Base-by-base conservation (phyloP, 2,113 vertebrate species). In the Chrysemys picta region DNA sequence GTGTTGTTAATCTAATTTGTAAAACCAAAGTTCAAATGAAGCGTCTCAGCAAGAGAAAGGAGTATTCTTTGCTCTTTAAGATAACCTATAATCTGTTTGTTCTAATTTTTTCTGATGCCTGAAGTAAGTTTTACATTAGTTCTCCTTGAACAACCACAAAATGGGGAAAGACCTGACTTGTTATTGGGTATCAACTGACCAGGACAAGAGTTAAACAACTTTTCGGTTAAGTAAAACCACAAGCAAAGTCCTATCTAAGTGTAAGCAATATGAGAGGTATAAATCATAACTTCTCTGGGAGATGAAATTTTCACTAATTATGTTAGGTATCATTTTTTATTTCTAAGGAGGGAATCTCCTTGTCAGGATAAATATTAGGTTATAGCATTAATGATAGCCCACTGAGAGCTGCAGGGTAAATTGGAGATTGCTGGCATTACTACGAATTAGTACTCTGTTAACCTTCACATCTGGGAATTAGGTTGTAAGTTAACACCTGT, bases 191-290 rank as follows among this genome's bases (percentile, higher is more conserved):
- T 35, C 47, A 45, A 88, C 82, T 95, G 95, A 87, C 82, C 52
- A 80, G 96, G 89, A 84, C 90, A 95, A 91, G 87, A 89, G 86
- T 95, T 94, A 95, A 94, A 93, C 17, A 93, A 90, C 94, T 85
- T 62, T 90, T 89, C 80, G 76, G 90, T 95, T 96, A 93, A 62
- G 17, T 89, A 91, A 97, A 98, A 96, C 83, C 97, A 96, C 91
- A 86, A 94, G 91, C 81, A 72, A 59, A 52, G 49, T 94, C 52
- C 88, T 93, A 96, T 72, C 76, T 27, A 91, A 88, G 72, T 94
- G 88, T 89, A 92, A 93, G 93, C 92, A 89, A 95, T 83, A 94
- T 88, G 88, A 93, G 93, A 89, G 91, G 90, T 87, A 95, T 95
- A 97, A 97, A 97, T 97, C 96, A 96, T 95, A 47, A 16, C 89